A percentile compares a stretch with the other conserved stretches of the same genome.
phyloP scores from a whole-genome alignment of 2,113 vertebrate genomes.

The Heliornis fulica region DNA sequence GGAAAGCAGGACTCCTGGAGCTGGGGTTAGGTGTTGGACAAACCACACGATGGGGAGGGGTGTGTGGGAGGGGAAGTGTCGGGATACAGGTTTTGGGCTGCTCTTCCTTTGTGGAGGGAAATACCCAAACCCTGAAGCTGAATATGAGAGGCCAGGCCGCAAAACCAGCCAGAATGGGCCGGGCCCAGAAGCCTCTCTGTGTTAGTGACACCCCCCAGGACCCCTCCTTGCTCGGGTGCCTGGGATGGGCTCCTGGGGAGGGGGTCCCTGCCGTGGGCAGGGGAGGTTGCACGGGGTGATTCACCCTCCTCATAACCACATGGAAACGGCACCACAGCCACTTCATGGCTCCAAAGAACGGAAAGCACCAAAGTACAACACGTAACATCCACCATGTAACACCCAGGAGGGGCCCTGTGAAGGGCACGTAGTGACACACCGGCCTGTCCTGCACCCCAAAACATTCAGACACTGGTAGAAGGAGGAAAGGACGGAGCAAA shows the following conservation, averaged over 20 bases:
- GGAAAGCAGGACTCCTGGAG: fast-evolving
- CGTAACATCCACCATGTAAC: not conserved
- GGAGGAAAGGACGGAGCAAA: not conserved
- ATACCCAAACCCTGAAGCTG: not conserved
- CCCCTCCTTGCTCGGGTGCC: not conserved
- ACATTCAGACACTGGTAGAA: not conserved
- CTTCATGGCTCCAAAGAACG: not conserved
- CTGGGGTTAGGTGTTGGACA: fast-evolving
- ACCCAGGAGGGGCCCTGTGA: not conserved
- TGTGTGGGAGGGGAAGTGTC: not conserved
- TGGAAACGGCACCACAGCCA: fast-evolving
- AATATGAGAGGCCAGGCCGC: not conserved
- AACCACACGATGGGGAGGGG: fast-evolving
- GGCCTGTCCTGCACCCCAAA: not conserved
- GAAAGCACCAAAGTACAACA: not conserved
- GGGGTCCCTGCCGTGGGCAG: fast-evolving
- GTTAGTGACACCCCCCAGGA: not conserved
- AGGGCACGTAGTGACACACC: not conserved
- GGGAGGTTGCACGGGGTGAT: not conserved
- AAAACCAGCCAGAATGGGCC: not conserved
- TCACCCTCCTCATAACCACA: fast-evolving
- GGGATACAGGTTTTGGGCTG: not conserved
- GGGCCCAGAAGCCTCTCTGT: not conserved
- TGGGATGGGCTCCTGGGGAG: not conserved
- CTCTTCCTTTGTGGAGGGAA: not conserved